Evolutionary conservation across 2,888 invertebrate species (phyloP).

Genomic region (Agonum fuliginosum): DNA sequence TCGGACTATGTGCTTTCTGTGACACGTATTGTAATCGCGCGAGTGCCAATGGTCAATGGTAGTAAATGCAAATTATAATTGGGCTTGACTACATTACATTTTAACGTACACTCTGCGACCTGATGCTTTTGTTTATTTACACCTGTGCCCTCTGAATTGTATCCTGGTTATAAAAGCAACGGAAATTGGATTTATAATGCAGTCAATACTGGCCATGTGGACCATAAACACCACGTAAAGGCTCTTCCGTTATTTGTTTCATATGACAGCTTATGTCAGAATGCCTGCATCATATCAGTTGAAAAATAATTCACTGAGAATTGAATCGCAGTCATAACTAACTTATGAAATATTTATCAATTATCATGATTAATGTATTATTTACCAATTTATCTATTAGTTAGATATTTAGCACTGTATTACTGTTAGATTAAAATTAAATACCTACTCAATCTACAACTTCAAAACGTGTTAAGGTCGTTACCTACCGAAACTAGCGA

Average conservation of each 20-base stretch:
- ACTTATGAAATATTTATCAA: no score
- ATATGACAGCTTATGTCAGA: not conserved
- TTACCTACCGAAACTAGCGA: no score
- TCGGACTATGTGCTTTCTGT: not conserved
- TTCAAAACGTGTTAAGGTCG: no score
- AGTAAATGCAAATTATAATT: conserved; percentile 55
- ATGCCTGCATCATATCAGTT: no score
- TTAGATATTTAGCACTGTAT: no score
- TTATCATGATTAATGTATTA: no score
- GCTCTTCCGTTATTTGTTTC: not conserved
- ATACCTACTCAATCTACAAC: no score
- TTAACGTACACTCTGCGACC: conserved; percentile 2
- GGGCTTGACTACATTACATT: conserved; percentile 43
- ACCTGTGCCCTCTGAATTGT: conserved; percentile 9
- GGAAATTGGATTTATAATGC: conserved; percentile 5
- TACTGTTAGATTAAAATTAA: no score
- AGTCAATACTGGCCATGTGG: conserved; percentile 7
- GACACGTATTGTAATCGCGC: not conserved
- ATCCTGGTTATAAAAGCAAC: not conserved
- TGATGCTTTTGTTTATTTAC: conserved; percentile 29
- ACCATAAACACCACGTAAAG: conserved; percentile 9
- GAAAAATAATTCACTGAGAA: no score
- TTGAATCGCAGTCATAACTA: no score
- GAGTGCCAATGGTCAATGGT: conserved; percentile 9
- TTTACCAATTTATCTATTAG: no score